Evolutionary conservation across 1,140 invertebrate genomes (phyloP).

Genomic region (Pteromalus puparum): DNA sequence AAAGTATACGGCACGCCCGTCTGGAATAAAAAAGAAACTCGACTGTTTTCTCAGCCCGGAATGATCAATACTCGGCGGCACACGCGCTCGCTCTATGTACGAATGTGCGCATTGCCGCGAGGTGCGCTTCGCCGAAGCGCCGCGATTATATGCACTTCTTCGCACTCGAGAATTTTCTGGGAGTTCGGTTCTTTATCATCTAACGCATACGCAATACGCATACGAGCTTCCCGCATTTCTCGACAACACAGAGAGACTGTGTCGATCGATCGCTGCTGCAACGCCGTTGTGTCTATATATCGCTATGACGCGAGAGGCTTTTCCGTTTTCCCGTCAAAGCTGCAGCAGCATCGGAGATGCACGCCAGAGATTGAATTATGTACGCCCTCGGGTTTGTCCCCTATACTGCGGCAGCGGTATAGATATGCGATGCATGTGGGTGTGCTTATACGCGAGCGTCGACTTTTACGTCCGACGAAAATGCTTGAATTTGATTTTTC

Average conservation of each 20-base stretch:
- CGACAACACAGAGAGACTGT: background rate
- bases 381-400: background rate
- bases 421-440: background rate
- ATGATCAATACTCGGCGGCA: too few species aligned
- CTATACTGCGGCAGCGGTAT: background rate
- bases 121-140: background rate
- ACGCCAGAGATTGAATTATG: conserved; percentile 17
- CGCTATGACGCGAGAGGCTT: background rate
- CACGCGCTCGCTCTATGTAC: too few species aligned
- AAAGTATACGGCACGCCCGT: too few species aligned
- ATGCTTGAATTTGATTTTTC: too few species aligned
- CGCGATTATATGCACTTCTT: conserved; percentile 3
- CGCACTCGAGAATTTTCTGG: conserved; percentile 10
- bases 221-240: background rate
- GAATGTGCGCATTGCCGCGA: too few species aligned
- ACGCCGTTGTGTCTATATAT: background rate
- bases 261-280: too few species aligned
- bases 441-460: too few species aligned
- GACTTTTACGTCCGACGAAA: too few species aligned
- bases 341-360: background rate
- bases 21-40: too few species aligned
- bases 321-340: conserved; percentile 1
- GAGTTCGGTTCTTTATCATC: conserved; percentile 14
- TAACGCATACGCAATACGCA: background rate
- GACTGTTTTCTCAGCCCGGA: too few species aligned